Evolutionary conservation across 2,888 invertebrate genomes (phyloP).

Genomic region (Brachyopa scutellaris): DNA sequence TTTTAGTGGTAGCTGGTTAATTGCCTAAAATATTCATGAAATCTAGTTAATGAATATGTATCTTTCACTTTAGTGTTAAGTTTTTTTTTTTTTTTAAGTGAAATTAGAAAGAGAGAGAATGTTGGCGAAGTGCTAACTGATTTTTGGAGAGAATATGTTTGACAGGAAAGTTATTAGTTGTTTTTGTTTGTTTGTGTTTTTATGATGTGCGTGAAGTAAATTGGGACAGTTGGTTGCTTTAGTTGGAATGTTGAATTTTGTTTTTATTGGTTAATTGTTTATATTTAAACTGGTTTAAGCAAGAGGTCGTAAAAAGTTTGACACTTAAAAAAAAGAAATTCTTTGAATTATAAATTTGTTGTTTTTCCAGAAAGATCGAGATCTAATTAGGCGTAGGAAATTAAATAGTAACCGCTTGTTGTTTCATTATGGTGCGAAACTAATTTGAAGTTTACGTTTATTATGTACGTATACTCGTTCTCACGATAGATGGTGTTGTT

Average conservation of each 20-base stretch:
- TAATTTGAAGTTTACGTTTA: too few species aligned
- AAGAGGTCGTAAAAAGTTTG: slow-evolving; percentile 15
- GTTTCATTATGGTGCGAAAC: not conserved
- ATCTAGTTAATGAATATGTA: slow-evolving; percentile 69
- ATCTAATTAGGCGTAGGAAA: slow-evolving; percentile 43
- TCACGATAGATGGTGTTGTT: too few species aligned
- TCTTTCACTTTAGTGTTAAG: slow-evolving; percentile 49
- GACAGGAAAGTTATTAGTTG: slow-evolving; percentile 39
- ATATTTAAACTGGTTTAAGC: slow-evolving; percentile 27
- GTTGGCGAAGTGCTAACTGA: slow-evolving; percentile 38
- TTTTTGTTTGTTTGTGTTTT: slow-evolving; percentile 11
- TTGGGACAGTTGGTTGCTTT: slow-evolving; percentile 40
- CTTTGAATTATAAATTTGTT: slow-evolving; percentile 22
- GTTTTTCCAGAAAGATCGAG: slow-evolving; percentile 24
- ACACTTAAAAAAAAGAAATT: slow-evolving; percentile 19
- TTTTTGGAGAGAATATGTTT: slow-evolving; percentile 24
- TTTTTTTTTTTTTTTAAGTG: slow-evolving; percentile 12
- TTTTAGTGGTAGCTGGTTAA: slow-evolving; percentile 61
- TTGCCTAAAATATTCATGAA: slow-evolving; percentile 70
- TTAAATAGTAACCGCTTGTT: too few species aligned
- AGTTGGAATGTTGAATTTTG: slow-evolving; percentile 33
- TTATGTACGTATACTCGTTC: too few species aligned
- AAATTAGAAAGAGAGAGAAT: slow-evolving; percentile 12
- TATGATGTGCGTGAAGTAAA: slow-evolving; percentile 57
- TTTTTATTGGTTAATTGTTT: slow-evolving; percentile 45